Conservation (phyloP, 2,888 invertebrate genomes). For the Eledona agricola region DNA sequence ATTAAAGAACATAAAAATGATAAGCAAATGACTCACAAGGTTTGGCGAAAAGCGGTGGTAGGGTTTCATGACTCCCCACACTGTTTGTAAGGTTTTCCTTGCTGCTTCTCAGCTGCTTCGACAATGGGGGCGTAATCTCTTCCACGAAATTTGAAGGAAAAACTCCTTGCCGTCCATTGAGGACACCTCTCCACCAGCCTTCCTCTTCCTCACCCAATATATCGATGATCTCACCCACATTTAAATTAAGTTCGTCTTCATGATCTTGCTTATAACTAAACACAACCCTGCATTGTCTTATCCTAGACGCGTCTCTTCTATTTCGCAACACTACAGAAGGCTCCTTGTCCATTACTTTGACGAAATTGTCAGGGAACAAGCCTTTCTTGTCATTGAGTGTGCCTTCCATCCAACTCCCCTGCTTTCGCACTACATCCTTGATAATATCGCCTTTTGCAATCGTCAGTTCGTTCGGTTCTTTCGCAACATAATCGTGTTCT, state of each 20-base stretch:
- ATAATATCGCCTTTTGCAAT: constrained; percentile 85
- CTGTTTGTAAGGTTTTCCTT: constrained; percentile 48
- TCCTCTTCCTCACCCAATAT: constrained; percentile 92
- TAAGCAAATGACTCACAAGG: constrained; percentile 67
- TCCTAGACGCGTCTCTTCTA: constrained; percentile 56
- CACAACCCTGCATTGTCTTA: constrained; percentile 82
- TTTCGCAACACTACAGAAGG: constrained; percentile 50
- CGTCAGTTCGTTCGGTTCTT: constrained; percentile 85
- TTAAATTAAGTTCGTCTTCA: constrained; percentile 89
- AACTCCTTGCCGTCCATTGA: constrained; percentile 85
- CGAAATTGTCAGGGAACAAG: constrained; percentile 95
- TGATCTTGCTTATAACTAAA: constrained; percentile 94
- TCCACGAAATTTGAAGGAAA: constrained; percentile 96
- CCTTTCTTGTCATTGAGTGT: constrained; percentile 81
- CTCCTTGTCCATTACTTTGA: constrained; percentile 66
- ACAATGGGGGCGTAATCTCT: constrained; percentile 59
- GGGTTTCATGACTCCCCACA: constrained; percentile 48
- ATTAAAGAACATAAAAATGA: background rate
- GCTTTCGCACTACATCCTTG: constrained; percentile 77
- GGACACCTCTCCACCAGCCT: constrained; percentile 91
- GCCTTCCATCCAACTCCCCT: constrained; percentile 95
- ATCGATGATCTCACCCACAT: constrained; percentile 89
- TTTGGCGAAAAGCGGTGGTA: constrained; percentile 79
- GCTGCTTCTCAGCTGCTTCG: constrained; percentile 45
- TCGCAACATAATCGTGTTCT: constrained; percentile 86